Base-by-base conservation (phyloP, 2,797 vertebrate genomes). In the Chaetodon trifasciatus region DNA sequence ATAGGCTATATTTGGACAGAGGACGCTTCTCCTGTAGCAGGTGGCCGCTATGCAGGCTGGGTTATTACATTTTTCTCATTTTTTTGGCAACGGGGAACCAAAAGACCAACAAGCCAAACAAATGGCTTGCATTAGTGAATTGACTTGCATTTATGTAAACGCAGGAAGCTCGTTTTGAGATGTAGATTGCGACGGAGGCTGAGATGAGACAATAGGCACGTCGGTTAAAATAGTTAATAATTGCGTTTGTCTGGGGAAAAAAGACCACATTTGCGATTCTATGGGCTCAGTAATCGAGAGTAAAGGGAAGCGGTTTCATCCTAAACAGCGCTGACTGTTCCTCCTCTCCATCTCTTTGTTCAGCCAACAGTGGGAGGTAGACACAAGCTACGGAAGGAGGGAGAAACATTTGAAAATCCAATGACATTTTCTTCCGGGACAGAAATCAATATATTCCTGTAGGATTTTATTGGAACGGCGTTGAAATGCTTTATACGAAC, bases 261-360 rank as follows among this genome's bases (percentile, higher is more conserved):
- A 72, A 17, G 70, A 40, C 2, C 37, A 21, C 84, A 90, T 94
- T 93, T 91, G 87, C 84, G 81, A 90, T 83, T 92, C 61, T 90
- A 86, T 88, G 70, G 88, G 69, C 62, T 84, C 83, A 35, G 74
- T 84, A 79, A 88, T 79, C 40, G 83, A 77, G 83, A 73, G 75
- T 37, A 72, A 67, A 81, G 73, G 66, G 86, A 76, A 81, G 78
- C 74, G 77, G 76, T 80, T 86, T 83, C 76, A 74, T 78, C 56
- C 81, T 85, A 32, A 89, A 86, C 81, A 86, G 71, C 56, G 73
- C 79, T 81, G 81, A 86, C 69, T 67, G 71, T 83, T 76, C 84
- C 81, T 89, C 74, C 69, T 83, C 85, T 90, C 75, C 53, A 61
- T 86, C 62, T 92, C 93, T 95, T 96, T 96, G 94, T 96, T 95